phyloP scores from a whole-genome alignment of 2,797 vertebrate species.

The Rhabdomys pumilio region DNA sequence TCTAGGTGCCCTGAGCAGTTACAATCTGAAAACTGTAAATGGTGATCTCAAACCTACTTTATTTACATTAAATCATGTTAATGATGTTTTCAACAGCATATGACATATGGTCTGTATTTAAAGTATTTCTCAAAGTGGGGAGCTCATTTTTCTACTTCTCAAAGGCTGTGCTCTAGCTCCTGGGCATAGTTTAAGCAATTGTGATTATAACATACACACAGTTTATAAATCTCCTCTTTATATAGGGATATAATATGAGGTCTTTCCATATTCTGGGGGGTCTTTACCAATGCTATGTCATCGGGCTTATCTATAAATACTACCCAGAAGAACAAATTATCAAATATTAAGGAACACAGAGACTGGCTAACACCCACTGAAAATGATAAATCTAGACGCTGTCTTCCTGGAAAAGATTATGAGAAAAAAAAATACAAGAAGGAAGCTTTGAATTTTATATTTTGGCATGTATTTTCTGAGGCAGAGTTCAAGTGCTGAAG shows the following conservation, averaged over 20 bases:
- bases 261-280: background rate
- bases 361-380: background rate
- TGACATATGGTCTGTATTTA: background rate
- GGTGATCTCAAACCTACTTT: background rate
- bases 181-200: background rate
- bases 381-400: conserved; percentile 36
- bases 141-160: background rate
- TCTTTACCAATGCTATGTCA: background rate
- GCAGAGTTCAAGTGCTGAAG: background rate
- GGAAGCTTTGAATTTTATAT: conserved; percentile 33
- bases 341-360: conserved; percentile 20
- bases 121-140: conserved; percentile 14
- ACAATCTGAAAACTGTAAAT: background rate
- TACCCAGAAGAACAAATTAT: background rate
- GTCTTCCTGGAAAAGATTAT: conserved; percentile 54
- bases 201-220: background rate
- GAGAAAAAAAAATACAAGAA: conserved; percentile 29
- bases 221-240: background rate
- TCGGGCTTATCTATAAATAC: background rate
- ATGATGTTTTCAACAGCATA: background rate
- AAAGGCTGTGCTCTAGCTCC: background rate
- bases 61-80: conserved; percentile 24
- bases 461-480: background rate
- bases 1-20: background rate
- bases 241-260: background rate